Evolutionary conservation across 2,797 vertebrate species (phyloP), one percentile per base, ranked within the genome.

Genomic region (Enteromius trimaculatus): DNA sequence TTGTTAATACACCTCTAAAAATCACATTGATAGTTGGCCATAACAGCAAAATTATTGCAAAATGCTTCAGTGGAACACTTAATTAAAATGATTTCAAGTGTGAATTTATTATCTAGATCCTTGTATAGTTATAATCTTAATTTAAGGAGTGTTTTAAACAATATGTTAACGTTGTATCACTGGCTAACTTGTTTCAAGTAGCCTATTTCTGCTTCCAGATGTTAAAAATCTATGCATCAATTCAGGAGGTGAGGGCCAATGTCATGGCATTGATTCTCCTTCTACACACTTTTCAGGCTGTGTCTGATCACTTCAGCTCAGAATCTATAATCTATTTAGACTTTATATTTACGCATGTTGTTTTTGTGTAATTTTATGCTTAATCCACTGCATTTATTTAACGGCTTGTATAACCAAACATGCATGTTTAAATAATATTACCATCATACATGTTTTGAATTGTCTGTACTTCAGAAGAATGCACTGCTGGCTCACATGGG

Each of bases 381-480:
- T 74, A 53, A 34, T 74, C 26, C 2, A 34, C 21, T 58, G 16
- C 6, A 16, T 39, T 39, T 76, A 0, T 39, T 19, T 11, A 42
- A 11, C 21, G 2, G 37, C 8, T 6, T 58, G 37, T 29, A 39
- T 19, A 62, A 44, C 1, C n/a, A 39, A 23, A 26, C 55, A 53
- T 74, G 71, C 49, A 53, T 34, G 21, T 53, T 72, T 23, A 8
- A 9, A 0, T 47, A 79, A 80, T 88, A 80, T 39, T 39, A 39
- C 83, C 76, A 83, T 90, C 80, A 26, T 51, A 42, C 29, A 62
- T 68, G 90, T 87, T 84, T 89, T 89, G 85, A 91, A 76, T 74
- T 86, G 80, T 66, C 87, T 80, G 84, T 88, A 83, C 85, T 90
- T 88, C 82, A 10, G 82, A 75, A 87, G 87, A 85, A 88, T 80